Conservation (phyloP, 2,888 invertebrate genomes). For the Amphipyra tragopoginis region DNA sequence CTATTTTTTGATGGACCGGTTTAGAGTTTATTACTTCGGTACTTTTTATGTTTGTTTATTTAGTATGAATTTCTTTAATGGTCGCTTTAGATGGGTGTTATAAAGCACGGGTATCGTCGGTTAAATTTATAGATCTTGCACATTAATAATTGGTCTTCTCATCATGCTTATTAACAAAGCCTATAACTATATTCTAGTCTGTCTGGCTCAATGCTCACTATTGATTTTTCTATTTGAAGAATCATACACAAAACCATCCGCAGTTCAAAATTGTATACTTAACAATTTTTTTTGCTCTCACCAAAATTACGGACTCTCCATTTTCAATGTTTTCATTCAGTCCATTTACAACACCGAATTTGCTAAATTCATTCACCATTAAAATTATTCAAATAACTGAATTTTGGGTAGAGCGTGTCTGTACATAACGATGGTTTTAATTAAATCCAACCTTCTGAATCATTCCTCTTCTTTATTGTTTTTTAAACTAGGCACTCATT, state of each 20-base stretch:
- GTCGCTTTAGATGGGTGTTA: not conserved
- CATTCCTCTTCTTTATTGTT: conserved; percentile 43
- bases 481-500: conserved; percentile 50
- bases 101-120: too few relatives aligned
- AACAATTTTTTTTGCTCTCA: too few relatives aligned
- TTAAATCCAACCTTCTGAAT: conserved; percentile 40
- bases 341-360: conserved; percentile 18
- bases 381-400: conserved; percentile 21
- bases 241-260: too few relatives aligned
- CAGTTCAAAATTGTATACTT: too few relatives aligned
- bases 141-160: too few relatives aligned
- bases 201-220: too few relatives aligned
- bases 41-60: not conserved
- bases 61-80: not conserved
- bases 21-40: not conserved
- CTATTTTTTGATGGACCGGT: not conserved
- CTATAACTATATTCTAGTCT: too few relatives aligned
- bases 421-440: conserved; percentile 48
- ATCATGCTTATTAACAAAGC: too few relatives aligned
- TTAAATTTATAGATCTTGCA: too few relatives aligned
- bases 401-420: conserved; percentile 23
- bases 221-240: too few relatives aligned
- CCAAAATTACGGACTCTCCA: too few relatives aligned
- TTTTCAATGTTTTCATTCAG: not conserved
- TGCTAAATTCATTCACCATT: conserved; percentile 14